Evolutionary conservation across 2,113 vertebrate species (phyloP), one percentile per base, ranked within the genome.

Genomic region (Pipra filicauda): DNA sequence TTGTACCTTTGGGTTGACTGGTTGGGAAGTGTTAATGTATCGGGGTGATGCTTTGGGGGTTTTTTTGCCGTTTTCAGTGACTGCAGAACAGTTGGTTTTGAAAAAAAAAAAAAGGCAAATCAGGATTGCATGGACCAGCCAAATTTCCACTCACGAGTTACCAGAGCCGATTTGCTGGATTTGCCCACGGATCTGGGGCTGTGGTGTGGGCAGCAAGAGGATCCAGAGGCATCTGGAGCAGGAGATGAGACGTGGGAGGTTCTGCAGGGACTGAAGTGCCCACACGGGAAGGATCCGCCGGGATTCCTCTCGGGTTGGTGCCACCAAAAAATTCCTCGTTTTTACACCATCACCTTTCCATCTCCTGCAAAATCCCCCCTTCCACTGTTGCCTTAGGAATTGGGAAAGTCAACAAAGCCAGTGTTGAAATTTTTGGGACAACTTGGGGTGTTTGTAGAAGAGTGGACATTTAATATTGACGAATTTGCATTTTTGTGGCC

Each of bases 81-180:
- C 76, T 49, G 46, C 62, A 51, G 27, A 86, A 23, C 55, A 74
- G 37, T 82, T 69, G 33, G 15, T 31, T 21, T 21, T 46, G 5
- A 17, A 28, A 27, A 20, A 67, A 39, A 39, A 10, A 28, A 58
- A 80, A 66, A 23, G 49, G 21, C 33, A 33, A 59, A 71, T 72
- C 26, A 24, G 48, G 51, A 28, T 23, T 12, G 4, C n/a, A 14
- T 0, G 1, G 37, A 11, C 37, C 41, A 30, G 11, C 9, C 61
- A 41, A 18, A 52, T 28, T 69, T 35, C 35, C 37, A 9, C n/a
- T 43, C 6, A 9, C 8, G 49, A 39, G 17, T 23, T 6, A 4
- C 5, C 57, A 49, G 66, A 55, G 66, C 20, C 71, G 37, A 66
- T 43, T 88, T 19, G 5, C 6, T 54, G 48, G 17, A 31, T 54